Evolutionary conservation across 2,797 vertebrate genomes (phyloP).

Genomic region (Hipposideros larvatus): DNA sequence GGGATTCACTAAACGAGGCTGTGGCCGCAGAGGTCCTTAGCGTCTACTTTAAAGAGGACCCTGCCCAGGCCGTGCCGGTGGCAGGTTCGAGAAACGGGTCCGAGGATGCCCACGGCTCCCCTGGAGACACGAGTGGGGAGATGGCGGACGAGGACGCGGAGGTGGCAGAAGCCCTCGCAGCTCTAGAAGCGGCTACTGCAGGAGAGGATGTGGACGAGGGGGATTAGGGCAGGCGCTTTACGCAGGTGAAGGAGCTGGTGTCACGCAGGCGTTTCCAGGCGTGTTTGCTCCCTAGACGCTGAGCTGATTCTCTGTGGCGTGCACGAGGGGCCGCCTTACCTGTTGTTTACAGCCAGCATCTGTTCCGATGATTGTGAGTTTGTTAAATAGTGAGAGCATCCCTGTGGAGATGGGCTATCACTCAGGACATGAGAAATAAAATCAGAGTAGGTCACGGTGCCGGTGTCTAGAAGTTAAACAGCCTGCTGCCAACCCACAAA

Average conservation of each 20-base stretch:
- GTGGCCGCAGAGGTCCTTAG: background rate
- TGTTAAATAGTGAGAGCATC: too few species aligned
- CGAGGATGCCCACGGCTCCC: background rate
- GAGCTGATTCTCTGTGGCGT: background rate
- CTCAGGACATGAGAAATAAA: background rate
- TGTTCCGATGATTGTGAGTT: background rate
- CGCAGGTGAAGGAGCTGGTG: background rate
- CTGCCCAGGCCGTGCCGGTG: rapidly evolving
- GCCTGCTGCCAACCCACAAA: background rate
- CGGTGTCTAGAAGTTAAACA: background rate
- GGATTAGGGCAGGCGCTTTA: background rate
- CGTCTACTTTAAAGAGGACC: background rate
- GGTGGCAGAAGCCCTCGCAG: conserved; percentile 96
- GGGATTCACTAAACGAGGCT: conserved; percentile 19
- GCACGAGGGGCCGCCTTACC: background rate
- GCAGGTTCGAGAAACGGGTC: background rate
- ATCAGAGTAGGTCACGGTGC: background rate
- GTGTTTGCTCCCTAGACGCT: background rate
- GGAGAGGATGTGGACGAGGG: conserved; percentile 92
- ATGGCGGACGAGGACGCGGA: conserved; percentile 91
- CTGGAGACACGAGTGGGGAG: background rate
- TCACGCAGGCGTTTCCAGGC: rapidly evolving
- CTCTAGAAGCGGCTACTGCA: conserved; percentile 95
- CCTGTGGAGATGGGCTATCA: background rate
- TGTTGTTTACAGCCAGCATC: background rate